Base-by-base conservation (phyloP, 2,113 vertebrate species). In the Alaudala cheleensis region DNA sequence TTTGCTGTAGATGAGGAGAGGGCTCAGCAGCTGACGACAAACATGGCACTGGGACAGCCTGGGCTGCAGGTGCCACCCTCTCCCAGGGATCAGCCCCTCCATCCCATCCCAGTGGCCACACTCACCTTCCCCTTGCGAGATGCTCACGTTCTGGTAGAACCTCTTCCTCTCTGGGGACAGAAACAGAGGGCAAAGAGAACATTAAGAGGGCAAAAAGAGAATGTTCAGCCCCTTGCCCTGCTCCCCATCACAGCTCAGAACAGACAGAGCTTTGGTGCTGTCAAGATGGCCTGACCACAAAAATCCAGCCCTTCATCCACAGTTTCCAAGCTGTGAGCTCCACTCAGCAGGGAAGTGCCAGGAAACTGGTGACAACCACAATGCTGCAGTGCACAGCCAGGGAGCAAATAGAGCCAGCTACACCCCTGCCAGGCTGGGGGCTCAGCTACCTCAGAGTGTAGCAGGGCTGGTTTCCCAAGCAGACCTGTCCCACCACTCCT, bases 121-220 rank as follows among this genome's bases (percentile, higher is more conserved):
- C 98, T 98, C 96, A 99, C 99, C 98, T 98, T 99, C 99, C 82
- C 98, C 98, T 89, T 99, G 99, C 0, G 99, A 98, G 98, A 99
- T 99, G 95, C 97, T 99, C 95, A 99, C 99, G 3, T 99, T 98
- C 97, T 99, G 97, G 97, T 99, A 99, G 96, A 99, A 99, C 70
- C 97, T 97, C 97, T 98, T 99, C 90, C 98, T 98, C 94, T 99
- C 99, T 99, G 95, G 44, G n/a, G 76, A 24, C 21, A 94, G 53
- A 93, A 95, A 15, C 3, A 93, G 45, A 81, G 45, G 12, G 44
- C 42, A 86, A 86, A 49, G 10, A 65, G 50, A 57, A 49, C 22
- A 44, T 10, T 92, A 26, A 71, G 49, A 72, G 37, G 23, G 11
- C 31, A 67, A 58, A 67, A 5, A 58, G 49, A 85, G 33, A 17